Evolutionary conservation across 2,113 vertebrate genomes (phyloP).

Genomic region (Ptilonorhynchus violaceus): DNA sequence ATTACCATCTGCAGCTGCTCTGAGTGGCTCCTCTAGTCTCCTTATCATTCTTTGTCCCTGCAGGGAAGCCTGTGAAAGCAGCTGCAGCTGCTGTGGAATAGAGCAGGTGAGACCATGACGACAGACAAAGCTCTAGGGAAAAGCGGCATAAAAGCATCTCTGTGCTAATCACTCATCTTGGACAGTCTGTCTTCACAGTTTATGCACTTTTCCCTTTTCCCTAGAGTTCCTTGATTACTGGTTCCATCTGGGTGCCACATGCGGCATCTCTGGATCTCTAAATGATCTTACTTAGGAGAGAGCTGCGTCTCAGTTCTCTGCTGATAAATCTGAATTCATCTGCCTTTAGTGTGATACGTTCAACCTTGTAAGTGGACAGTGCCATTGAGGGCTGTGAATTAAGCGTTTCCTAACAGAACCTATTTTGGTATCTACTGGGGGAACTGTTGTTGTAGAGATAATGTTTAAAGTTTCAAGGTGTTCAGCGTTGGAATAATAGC

Average conservation of each 20-base stretch:
- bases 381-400: neutral
- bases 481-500: neutral
- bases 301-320: neutral
- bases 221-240: neutral
- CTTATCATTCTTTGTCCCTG: neutral
- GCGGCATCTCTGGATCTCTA: neutral
- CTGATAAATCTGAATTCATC: neutral
- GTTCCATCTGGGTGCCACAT: neutral
- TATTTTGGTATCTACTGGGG: neutral
- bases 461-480: neutral
- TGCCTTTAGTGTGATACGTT: neutral
- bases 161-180: neutral
- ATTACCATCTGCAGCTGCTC: conserved; percentile 23
- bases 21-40: neutral
- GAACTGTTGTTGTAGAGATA: neutral
- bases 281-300: neutral
- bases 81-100: conserved; percentile 30
- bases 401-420: neutral
- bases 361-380: neutral
- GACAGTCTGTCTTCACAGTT: neutral
- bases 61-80: conserved; percentile 10
- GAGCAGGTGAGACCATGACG: conserved; percentile 29
- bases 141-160: neutral
- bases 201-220: neutral
- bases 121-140: neutral